Evolutionary conservation across 2,797 vertebrate genomes (phyloP), one percentile per base, ranked within the genome.

Genomic region (Myotis planiceps): DNA sequence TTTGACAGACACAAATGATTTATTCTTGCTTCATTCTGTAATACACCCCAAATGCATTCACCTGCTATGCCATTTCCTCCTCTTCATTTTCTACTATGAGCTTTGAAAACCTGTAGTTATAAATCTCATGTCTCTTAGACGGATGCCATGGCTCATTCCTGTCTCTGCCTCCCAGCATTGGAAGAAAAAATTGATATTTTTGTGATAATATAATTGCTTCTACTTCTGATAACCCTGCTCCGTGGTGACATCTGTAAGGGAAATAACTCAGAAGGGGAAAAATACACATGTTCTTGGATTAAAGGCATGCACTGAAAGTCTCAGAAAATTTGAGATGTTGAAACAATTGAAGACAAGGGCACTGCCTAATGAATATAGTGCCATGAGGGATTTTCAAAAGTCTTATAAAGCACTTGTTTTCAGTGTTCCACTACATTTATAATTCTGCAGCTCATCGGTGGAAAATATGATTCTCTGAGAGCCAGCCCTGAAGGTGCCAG

Each of bases 151-250:
- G 19, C 45, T 93, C 14, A 18, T 45, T 84, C 32, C 23, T 84
- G n/a, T 80, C 51, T 87, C 60, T 95, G 66, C 8, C 79, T 90
- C 80, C 37, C 3, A 89, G 72, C 47, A 39, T 1, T 75, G 66
- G 32, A 92, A 72, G 75, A 60, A 76, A 88, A 93, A 95, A 60
- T 8, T 58, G 55, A 5, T 78, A 49, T 86, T 39, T 95, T 76
- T 69, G 9, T 94, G 96, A 95, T 80, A 89, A 25, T 78, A 15
- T 94, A 88, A 94, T 95, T 72, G 65, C 19, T 89, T 37, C 55
- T 42, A 49, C 19, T 14, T 60, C 63, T 79, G 76, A 91, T 25
- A 83, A 15, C 34, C 49, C 29, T 74, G 69, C n/a, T 90, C 9
- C 47, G 5, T 3, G 21, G 55, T 90, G 83, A 92, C 45, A 93